phyloP scores from a whole-genome alignment of 1,140 invertebrate genomes.

The Tribolium castaneum region DNA sequence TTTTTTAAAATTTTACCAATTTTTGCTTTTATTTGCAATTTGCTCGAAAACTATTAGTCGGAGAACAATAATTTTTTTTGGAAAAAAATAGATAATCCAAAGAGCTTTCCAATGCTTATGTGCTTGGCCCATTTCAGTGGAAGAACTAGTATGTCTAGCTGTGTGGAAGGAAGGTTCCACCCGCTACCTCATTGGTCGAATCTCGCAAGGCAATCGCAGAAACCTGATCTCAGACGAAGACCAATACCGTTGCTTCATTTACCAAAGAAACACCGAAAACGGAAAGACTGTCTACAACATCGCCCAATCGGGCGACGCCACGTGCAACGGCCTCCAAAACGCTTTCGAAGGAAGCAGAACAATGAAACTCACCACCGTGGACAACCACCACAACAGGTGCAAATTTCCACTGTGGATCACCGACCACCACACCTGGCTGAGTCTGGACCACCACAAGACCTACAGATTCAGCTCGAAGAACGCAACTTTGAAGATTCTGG shows the following conservation, averaged over 20 bases:
- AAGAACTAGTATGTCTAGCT: conserved; percentile 84
- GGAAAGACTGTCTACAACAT: conserved; percentile 70
- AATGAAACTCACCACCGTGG: conserved; percentile 71
- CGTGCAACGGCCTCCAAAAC: conserved; percentile 79
- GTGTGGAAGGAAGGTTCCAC: conserved; percentile 88
- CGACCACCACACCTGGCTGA: conserved; percentile 82
- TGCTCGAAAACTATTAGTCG: too few species aligned
- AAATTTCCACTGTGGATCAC: conserved; percentile 82
- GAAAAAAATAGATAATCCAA: too few species aligned
- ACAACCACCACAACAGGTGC: conserved; percentile 73
- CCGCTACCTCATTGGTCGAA: conserved; percentile 80
- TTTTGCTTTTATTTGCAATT: too few species aligned
- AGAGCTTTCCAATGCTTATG: too few species aligned
- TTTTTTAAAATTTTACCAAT: too few species aligned
- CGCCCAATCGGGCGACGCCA: conserved; percentile 84
- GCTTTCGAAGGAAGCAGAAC: conserved; percentile 74
- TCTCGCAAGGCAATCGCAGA: conserved; percentile 67
- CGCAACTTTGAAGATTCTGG: conserved; percentile 74
- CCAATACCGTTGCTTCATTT: conserved; percentile 77
- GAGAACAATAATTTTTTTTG: too few species aligned
- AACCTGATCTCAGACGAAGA: conserved; percentile 69
- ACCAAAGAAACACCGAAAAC: conserved; percentile 64
- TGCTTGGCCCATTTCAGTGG: conserved; percentile 69
- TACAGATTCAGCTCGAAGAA: conserved; percentile 82
- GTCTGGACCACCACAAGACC: conserved; percentile 77